Evolutionary conservation across 1,140 invertebrate species (phyloP), one percentile per base, ranked within the genome.

Genomic region (Vanessa atalanta): DNA sequence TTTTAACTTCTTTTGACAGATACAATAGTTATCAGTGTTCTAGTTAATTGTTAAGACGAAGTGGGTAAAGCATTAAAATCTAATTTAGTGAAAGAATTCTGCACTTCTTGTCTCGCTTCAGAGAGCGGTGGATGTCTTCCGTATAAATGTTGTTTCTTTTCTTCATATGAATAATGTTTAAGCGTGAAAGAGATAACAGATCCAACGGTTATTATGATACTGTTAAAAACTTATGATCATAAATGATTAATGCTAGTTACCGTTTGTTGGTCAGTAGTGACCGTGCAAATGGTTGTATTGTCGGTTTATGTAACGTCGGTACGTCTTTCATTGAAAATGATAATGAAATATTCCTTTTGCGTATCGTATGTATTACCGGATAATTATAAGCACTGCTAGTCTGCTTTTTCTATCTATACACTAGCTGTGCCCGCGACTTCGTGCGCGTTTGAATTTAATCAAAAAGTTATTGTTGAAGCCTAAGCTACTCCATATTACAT

Each of bases 181-280:
- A 47, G 79, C 37, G 47, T 53, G 63, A 81, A 43, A 76, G 74
- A 79, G 76, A 77, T 31, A 65, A 26, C 43, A n/a, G 3, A 67
- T 16, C 31, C 60, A 72, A 78, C 76, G 20, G 79, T 78, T 73
- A 70, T 64, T 67, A 67, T 68, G 68, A 72, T 79, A 79, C 78
- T 77, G 78, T 79, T 79, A 79, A 77, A 73, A 70, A 53, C 63
- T 78, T 72, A 61, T 60, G 48, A 55, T 72, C 50, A 76, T 68
- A 76, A 67, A 65, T 70, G 65, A 75, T 73, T 75, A 61, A 72
- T 75, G 70, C 23, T 69, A 14, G 66, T 69, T 74, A 72, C 77
- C 77, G 77, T 78, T 78, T 78, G 76, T 77, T 74, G 72, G 72
- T 74, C 72, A 71, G 63, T 77, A 70, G 71, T 64, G 50, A 71